Percentiles rank a stretch among this genome's conserved stretches.
These are phyloP conservation scores for Eupeodes latifasciatus DNA, from an alignment of 2,888 invertebrate species.

Conservation along the genomic window DNA sequence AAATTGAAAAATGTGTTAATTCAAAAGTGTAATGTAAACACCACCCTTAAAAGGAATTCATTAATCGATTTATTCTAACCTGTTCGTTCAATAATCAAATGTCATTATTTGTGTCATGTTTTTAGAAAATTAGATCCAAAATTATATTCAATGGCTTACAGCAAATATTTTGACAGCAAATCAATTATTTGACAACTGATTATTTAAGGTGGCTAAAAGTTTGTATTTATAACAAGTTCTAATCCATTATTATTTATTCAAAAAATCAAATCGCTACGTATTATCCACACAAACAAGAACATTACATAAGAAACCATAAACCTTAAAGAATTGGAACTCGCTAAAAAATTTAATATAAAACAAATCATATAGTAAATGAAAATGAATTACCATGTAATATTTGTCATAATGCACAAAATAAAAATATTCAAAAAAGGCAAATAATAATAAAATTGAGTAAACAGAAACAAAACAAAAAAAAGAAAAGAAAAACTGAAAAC, in stretches of 20 bases:
- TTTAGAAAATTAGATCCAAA: too few relatives aligned
- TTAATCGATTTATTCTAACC: too few relatives aligned
- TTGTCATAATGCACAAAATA: constrained; percentile 78
- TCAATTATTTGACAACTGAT: too few relatives aligned
- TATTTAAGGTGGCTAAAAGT: too few relatives aligned
- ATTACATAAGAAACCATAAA: constrained; percentile 40
- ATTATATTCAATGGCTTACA: too few relatives aligned
- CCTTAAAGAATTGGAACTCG: constrained; percentile 43
- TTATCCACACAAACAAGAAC: constrained; percentile 18
- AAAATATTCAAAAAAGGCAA: constrained; percentile 72
- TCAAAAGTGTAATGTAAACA: too few relatives aligned
- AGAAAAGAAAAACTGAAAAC: constrained; percentile 61
- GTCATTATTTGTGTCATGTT: too few relatives aligned
- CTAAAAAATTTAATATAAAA: constrained; percentile 37
- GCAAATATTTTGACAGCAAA: too few relatives aligned
- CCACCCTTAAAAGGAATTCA: too few relatives aligned
- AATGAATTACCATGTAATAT: constrained; percentile 78
- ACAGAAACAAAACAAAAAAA: constrained; percentile 33
- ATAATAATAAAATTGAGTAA: constrained; percentile 34
- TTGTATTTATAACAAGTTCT: too few relatives aligned
- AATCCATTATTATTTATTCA: neutral
- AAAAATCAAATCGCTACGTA: constrained; percentile 15
- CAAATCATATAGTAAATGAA: constrained; percentile 49
- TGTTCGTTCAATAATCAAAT: too few relatives aligned
- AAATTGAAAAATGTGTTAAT: too few relatives aligned